Conservation (phyloP, 2,797 vertebrate genomes). For the Crocodylus rhombifer region DNA sequence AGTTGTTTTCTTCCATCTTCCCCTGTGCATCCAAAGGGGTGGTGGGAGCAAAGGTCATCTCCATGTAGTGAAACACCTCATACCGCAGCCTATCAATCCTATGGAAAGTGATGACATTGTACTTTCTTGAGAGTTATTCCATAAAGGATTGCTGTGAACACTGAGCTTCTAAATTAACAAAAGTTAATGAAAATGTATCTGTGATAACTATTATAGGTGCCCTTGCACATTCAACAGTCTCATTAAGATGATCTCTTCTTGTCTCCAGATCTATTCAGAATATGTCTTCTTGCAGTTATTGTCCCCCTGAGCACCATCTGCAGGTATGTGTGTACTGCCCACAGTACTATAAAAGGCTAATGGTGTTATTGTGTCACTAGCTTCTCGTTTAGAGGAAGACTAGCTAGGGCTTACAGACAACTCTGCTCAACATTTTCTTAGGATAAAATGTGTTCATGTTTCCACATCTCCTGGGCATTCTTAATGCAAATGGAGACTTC, state of each 20-base stretch:
- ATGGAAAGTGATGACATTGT: background rate
- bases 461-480: background rate
- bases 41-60: background rate
- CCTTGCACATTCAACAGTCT: conserved; percentile 49
- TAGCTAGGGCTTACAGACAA: background rate
- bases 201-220: conserved; percentile 58
- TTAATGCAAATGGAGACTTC: conserved; percentile 41
- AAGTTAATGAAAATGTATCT: conserved; percentile 75
- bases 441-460: background rate
- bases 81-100: background rate
- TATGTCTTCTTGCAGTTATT: conserved; percentile 52
- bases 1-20: background rate
- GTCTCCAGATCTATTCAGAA: conserved; percentile 64
- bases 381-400: background rate
- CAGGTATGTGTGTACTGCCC: conserved; percentile 49
- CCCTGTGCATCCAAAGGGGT: background rate
- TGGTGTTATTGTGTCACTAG: background rate
- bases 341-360: background rate
- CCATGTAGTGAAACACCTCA: background rate
- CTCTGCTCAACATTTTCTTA: background rate
- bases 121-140: background rate
- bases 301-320: conserved; percentile 53
- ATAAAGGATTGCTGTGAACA: conserved; percentile 48
- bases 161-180: conserved; percentile 73
- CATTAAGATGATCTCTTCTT: conserved; percentile 74